Conservation (phyloP, 2,113 vertebrate species). For the Micromys minutus region DNA sequence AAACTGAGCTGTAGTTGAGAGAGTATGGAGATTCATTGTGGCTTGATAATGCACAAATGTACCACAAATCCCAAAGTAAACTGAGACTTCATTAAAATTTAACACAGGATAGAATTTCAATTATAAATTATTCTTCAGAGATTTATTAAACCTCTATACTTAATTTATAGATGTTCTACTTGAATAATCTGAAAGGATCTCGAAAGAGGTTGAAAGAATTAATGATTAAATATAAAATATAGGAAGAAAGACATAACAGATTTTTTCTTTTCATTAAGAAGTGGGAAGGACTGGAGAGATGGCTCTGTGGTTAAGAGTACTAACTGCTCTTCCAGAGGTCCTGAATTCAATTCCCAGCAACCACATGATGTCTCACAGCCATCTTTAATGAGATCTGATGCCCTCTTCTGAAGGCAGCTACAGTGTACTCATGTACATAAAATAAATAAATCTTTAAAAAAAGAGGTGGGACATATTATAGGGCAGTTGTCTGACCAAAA, state of each 20-base stretch:
- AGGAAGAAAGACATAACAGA: not conserved
- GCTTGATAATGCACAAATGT: constrained; percentile 27
- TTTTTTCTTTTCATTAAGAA: constrained; percentile 18
- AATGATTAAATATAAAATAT: not conserved
- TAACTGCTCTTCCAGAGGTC: no score
- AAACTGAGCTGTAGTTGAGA: not conserved
- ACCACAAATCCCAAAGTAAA: constrained; percentile 4
- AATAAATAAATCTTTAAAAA: no score
- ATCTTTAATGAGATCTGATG: no score
- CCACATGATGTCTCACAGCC: no score
- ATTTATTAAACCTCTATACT: constrained; percentile 21
- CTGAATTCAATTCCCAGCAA: no score
- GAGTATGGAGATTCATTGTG: not conserved
- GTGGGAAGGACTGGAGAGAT: no score
- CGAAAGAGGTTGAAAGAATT: constrained; percentile 32
- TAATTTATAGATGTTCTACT: constrained; percentile 12
- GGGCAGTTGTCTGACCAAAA: not conserved
- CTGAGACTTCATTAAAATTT: constrained; percentile 53
- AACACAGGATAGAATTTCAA: not conserved
- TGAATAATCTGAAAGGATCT: not conserved
- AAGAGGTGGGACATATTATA: not conserved
- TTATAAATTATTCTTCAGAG: constrained; percentile 30
- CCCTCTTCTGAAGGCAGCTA: no score
- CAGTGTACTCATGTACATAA: no score
- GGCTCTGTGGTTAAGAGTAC: no score